A percentile compares a stretch with the other conserved stretches of the same genome.
phyloP scores from a whole-genome alignment of 2,888 invertebrate species.

The Tanytarsus gracilentus region DNA sequence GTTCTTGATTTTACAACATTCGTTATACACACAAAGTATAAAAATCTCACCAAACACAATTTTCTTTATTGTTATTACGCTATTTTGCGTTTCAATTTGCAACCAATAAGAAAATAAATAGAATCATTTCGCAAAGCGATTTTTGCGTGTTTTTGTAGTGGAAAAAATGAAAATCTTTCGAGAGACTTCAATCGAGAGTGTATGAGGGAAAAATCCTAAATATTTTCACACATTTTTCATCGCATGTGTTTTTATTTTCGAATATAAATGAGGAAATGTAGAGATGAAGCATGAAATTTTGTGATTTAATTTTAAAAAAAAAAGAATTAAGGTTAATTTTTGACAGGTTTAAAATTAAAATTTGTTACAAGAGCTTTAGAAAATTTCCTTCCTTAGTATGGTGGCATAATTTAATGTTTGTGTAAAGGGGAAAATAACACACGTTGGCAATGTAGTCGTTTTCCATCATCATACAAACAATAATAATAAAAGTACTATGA shows the following conservation, averaged over 20 bases:
- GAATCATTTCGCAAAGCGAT: neutral
- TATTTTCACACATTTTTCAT: neutral
- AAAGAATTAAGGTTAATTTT: too few species aligned
- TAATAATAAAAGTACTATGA: too few species aligned
- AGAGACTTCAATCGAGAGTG: neutral
- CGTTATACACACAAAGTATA: neutral
- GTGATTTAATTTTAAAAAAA: too few species aligned
- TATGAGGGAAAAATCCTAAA: neutral
- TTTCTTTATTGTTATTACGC: neutral
- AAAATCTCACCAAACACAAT: neutral
- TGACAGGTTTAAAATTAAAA: too few species aligned
- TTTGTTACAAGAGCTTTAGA: too few species aligned
- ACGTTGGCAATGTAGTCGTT: too few species aligned
- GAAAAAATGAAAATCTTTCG: neutral
- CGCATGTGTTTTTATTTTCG: conserved; percentile 1
- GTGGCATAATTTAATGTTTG: too few species aligned
- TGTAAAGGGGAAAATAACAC: too few species aligned
- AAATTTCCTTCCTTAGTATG: too few species aligned
- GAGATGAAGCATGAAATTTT: neutral
- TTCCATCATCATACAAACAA: too few species aligned
- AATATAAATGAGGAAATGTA: neutral
- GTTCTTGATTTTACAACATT: too few species aligned
- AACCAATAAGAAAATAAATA: neutral
- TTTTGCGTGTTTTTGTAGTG: neutral
- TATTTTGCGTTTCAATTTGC: neutral